Evolutionary conservation across 1,140 invertebrate species (phyloP).

Genomic region (Hetaerina americana): DNA sequence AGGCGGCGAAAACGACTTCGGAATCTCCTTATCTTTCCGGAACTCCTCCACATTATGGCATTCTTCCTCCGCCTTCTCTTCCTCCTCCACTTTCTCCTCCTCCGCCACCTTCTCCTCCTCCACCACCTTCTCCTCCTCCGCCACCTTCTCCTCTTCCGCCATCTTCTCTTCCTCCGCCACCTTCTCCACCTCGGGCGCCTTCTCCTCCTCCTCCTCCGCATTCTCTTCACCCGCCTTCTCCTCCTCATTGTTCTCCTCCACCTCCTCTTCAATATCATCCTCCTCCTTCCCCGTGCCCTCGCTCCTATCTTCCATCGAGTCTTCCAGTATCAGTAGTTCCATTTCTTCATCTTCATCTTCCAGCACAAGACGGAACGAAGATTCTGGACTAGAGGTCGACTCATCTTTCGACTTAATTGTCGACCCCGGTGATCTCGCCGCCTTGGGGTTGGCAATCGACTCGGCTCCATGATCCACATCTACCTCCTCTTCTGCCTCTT

Average conservation of each 20-base stretch:
- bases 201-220: neutral
- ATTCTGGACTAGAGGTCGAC: neutral
- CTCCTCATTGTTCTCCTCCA: neutral
- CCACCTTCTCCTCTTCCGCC: neutral
- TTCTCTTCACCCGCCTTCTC: constrained; percentile 4
- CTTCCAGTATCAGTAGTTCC: neutral
- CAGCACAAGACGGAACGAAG: neutral
- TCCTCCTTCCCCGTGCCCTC: neutral
- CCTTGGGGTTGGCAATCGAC: neutral
- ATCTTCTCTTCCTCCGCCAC: constrained; percentile 8
- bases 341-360: neutral
- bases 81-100: neutral
- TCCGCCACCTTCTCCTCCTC: constrained; percentile 6
- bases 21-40: neutral
- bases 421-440: neutral
- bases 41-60: neutral
- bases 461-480: neutral
- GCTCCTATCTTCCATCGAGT: neutral
- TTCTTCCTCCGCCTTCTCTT: neutral
- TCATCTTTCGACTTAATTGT: neutral
- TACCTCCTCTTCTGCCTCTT: neutral
- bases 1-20: neutral
- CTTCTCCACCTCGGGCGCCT: neutral
- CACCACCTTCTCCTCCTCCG: constrained; percentile 5
- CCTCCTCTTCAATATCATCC: neutral